Percentiles rank a stretch among this genome's conserved stretches.
These are phyloP conservation scores for Geodia barretti DNA, from an alignment of 37 sponge, comb jelly and placozoan species.

Conservation along the genomic window DNA sequence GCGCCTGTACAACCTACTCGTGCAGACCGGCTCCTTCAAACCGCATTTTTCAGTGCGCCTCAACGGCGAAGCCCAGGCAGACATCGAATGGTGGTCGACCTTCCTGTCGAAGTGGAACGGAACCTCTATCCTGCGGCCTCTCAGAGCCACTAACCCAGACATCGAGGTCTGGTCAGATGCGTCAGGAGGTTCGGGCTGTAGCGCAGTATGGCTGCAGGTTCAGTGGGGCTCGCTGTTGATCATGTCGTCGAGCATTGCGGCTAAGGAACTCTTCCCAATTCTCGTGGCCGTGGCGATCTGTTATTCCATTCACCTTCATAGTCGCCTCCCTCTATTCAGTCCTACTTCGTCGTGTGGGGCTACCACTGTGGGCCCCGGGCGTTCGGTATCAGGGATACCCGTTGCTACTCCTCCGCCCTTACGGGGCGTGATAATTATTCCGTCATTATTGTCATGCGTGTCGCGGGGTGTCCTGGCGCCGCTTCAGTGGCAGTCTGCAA, in stretches of 20 bases:
- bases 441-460: no score
- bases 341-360: no score
- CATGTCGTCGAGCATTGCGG: neutral
- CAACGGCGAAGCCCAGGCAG: neutral
- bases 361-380: no score
- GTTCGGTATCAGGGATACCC: no score
- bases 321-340: no score
- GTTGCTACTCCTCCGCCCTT: no score
- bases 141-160: neutral
- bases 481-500: no score
- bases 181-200: neutral
- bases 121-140: neutral
- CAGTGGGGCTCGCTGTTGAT: neutral
- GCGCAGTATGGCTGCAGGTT: neutral
- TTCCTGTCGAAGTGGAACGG: constrained; percentile 1
- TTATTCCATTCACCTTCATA: no score
- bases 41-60: neutral
- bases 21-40: neutral
- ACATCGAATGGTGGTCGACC: neutral
- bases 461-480: no score
- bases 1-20: neutral
- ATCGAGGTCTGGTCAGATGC: neutral
- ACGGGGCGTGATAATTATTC: no score
- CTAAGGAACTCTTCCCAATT: neutral
- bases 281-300: neutral